phyloP scores from a whole-genome alignment of 2,113 vertebrate genomes.

The Thunnus thynnus region DNA sequence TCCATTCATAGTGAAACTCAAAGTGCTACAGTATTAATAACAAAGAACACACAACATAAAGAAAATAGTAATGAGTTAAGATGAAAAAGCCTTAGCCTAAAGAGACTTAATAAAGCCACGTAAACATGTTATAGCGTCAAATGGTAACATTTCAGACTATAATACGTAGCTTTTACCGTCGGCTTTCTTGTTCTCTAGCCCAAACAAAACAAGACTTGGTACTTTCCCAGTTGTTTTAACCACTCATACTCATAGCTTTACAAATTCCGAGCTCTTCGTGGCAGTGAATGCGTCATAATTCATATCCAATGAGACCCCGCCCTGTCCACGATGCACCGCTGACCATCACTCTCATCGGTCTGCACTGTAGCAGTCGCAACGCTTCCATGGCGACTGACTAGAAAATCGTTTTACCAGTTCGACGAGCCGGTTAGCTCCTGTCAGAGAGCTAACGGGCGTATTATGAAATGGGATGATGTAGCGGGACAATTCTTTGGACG shows the following conservation, averaged over 20 bases:
- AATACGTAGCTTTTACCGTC: too few species aligned
- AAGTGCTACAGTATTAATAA: too few species aligned
- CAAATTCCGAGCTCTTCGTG: conserved; percentile 45
- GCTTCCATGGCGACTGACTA: conserved; percentile 59
- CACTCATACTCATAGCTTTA: rapidly evolving
- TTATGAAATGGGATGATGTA: conserved; percentile 69
- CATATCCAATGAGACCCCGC: conserved; percentile 82
- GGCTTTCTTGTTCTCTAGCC: too few species aligned
- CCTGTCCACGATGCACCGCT: conserved; percentile 61
- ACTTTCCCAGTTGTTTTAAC: background rate
- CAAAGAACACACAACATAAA: too few species aligned
- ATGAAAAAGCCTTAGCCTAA: too few species aligned
- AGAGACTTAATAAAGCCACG: too few species aligned
- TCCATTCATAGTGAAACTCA: too few species aligned
- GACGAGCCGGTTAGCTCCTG: conserved; percentile 58
- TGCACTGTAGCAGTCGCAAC: conserved; percentile 36
- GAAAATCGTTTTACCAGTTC: conserved; percentile 1
- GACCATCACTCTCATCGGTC: conserved; percentile 49
- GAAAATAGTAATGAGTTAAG: too few species aligned
- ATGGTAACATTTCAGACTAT: too few species aligned
- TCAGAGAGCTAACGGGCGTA: conserved; percentile 52
- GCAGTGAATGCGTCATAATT: conserved; percentile 67
- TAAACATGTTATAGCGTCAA: too few species aligned
- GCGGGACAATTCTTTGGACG: conserved; percentile 52
- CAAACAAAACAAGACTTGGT: background rate